Percentiles rank a stretch among this genome's conserved stretches.
These are phyloP conservation scores for Eudemis profundana DNA, from an alignment of 2,888 invertebrate species.

Conservation along the genomic window DNA sequence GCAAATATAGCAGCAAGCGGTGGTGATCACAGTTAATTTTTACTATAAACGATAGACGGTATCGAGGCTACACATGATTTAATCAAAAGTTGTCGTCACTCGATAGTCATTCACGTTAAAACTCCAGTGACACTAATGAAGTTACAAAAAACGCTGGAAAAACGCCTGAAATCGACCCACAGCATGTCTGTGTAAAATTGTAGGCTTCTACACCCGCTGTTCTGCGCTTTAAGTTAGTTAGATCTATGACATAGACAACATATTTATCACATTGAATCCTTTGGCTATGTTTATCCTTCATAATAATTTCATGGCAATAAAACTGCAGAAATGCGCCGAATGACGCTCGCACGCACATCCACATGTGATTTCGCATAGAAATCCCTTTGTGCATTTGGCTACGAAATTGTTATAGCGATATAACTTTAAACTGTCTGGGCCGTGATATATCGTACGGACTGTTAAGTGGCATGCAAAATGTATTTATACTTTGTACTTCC, in stretches of 20 bases:
- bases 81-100: too few relatives aligned
- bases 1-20: too few relatives aligned
- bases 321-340: constrained; percentile 11
- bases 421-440: constrained; percentile 64
- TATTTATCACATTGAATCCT: not conserved
- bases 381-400: constrained; percentile 50
- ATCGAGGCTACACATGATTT: too few relatives aligned
- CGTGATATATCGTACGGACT: constrained; percentile 75
- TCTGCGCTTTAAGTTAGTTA: not conserved
- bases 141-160: too few relatives aligned
- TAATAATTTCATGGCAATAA: constrained; percentile 24
- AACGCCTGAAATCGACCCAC: too few relatives aligned
- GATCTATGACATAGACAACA: too few relatives aligned
- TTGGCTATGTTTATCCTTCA: not conserved
- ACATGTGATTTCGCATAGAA: constrained; percentile 43
- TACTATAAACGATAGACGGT: too few relatives aligned
- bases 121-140: too few relatives aligned
- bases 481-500: constrained; percentile 83
- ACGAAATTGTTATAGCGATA: constrained; percentile 54
- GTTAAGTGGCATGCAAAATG: constrained; percentile 84
- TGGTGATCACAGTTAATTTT: too few relatives aligned
- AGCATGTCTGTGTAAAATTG: too few relatives aligned
- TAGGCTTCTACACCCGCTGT: too few relatives aligned
- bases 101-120: too few relatives aligned
- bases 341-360: constrained; percentile 25